Base-by-base conservation (phyloP, 1,140 invertebrate species). In the Subanguina moxae region DNA sequence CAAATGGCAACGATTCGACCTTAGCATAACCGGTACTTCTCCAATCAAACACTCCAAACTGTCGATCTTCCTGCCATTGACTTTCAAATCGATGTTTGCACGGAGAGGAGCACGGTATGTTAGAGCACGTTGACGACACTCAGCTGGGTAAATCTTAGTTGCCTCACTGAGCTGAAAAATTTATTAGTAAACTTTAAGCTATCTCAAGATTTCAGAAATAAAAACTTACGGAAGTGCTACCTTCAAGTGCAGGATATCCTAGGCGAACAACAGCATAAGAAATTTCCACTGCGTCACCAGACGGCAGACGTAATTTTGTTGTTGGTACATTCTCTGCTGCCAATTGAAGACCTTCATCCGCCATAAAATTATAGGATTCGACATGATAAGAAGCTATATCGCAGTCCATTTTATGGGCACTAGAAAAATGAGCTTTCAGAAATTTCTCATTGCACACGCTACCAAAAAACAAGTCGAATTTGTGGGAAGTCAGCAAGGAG, bases 361-460 rank as follows among this genome's bases (percentile, higher is more conserved):
- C 68, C 17, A 82, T 52, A 67, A 75, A 82, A 56, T 82, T 80
- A 56, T 74, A 82, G 1, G 80, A 82, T 11, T 78, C 70, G n/a
- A 82, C 74, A 45, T 82, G 80, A 70, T 82, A 75, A 73, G 27
- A 43, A n/a, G 78, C 77, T 46, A 82, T 71, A 57, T 82, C 80
- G 62, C 80, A 82, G 48, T 82, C 80, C 80, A 82, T 82, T 19
- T 65, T 52, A n/a, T 52, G 15, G 48, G 23, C 23, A 19, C 23
- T 52, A 15, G 17, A 52, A 25, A 19, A 3, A 52, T 52, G 48
- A 15, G 48, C n/a, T 7, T 52, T 21, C 17, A 52, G 3, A 19
- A 52, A 25, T 52, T 52, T 52, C 3, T 8, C 17, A 15, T 7
- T 7, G 3, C 15, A 52, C 48, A 52, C 8, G 23, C 3, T n/a